phyloP scores from a whole-genome alignment of 2,888 invertebrate species.

The Zele albiditarsus region DNA sequence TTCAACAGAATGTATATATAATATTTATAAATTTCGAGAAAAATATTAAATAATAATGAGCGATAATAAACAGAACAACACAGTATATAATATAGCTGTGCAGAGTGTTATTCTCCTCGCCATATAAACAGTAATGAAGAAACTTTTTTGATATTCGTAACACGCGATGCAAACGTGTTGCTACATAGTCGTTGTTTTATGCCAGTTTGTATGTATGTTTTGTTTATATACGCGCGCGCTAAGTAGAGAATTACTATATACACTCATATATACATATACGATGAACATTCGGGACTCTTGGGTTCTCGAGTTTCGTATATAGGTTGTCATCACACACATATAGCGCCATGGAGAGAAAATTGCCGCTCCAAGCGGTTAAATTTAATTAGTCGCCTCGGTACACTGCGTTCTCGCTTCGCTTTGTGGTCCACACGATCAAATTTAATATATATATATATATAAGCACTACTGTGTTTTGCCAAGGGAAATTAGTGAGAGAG shows the following conservation, averaged over 20 bases:
- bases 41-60: too few relatives aligned
- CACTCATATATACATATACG: neutral
- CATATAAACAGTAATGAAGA: too few relatives aligned
- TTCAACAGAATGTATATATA: too few relatives aligned
- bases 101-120: too few relatives aligned
- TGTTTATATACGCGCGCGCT: neutral
- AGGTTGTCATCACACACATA: neutral
- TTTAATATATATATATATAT: constrained; percentile 6
- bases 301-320: constrained; percentile 4
- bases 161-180: too few relatives aligned
- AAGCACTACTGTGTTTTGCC: neutral
- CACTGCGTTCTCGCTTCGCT: constrained; percentile 5
- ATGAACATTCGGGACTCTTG: neutral
- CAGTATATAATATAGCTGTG: too few relatives aligned
- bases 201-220: neutral
- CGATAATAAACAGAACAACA: too few relatives aligned
- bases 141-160: too few relatives aligned
- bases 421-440: constrained; percentile 19
- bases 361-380: constrained; percentile 20
- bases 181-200: neutral
- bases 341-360: neutral
- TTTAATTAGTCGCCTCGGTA: constrained; percentile 33
- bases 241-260: neutral
- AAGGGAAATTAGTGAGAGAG: neutral
- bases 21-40: too few relatives aligned